A percentile compares a stretch with the other conserved stretches of the same genome.
phyloP scores from a whole-genome alignment of 1,140 invertebrate genomes.

The Ceratina japonica region DNA sequence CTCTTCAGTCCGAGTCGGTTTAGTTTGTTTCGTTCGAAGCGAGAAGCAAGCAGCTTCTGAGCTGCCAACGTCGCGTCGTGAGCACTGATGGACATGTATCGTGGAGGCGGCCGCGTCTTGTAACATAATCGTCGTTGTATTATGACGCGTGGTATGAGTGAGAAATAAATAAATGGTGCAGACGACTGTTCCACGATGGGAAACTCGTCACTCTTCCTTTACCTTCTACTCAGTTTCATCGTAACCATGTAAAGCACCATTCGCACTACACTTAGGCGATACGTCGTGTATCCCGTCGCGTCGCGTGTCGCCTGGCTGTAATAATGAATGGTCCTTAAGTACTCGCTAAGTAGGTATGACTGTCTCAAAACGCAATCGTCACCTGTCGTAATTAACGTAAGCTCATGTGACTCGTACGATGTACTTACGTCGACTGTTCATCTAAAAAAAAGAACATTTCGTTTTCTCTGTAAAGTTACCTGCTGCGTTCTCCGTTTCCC shows the following conservation, averaged over 20 bases:
- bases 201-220: constrained; percentile 17
- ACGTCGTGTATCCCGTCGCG: no score
- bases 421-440: constrained; percentile 59
- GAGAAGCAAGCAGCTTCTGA: background rate
- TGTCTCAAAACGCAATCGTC: constrained; percentile 19
- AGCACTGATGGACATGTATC: background rate
- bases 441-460: constrained; percentile 46
- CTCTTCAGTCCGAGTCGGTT: constrained; percentile 6
- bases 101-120: constrained; percentile 7
- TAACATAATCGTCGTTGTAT: constrained; percentile 28
- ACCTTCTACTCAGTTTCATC: background rate
- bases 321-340: no score
- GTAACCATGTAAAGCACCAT: background rate
- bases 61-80: no score
- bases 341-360: background rate
- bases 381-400: constrained; percentile 32
- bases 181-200: constrained; percentile 1
- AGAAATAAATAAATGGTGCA: constrained; percentile 35
- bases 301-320: no score
- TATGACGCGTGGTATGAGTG: background rate
- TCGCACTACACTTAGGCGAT: no score
- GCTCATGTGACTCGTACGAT: constrained; percentile 49
- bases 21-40: background rate
- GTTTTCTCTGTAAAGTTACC: constrained; percentile 5
- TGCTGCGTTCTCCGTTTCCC: background rate